Percentiles rank a stretch among this genome's conserved stretches.
These are phyloP conservation scores for Zaprionus camerounensis DNA, from an alignment of 1,140 invertebrate genomes.

Conservation along the genomic window DNA sequence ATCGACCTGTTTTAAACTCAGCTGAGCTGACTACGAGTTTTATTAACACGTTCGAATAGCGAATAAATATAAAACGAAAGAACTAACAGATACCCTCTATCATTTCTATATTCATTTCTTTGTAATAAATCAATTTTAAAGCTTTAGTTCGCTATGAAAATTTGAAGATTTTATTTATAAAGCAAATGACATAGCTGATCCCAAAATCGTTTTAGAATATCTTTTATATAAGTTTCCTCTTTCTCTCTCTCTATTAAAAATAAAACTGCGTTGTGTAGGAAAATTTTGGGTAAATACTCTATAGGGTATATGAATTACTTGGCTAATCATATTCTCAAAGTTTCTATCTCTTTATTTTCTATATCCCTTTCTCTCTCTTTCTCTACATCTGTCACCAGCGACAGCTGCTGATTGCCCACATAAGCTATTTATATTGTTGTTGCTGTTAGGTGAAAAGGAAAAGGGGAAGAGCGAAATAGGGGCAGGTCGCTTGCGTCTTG, in stretches of 20 bases:
- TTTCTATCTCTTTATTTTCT: background rate
- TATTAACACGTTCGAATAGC: background rate
- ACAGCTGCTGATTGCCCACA: conserved; percentile 35
- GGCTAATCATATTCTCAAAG: conserved; percentile 13
- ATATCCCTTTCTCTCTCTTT: background rate
- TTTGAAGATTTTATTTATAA: background rate
- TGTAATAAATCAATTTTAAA: background rate
- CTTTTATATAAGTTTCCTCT: background rate
- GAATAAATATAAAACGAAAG: background rate
- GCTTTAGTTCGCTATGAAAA: background rate
- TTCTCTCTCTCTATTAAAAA: background rate
- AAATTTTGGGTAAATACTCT: background rate
- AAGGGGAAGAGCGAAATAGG: background rate
- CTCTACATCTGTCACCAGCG: background rate
- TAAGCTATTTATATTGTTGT: conserved; percentile 38
- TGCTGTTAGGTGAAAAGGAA: conserved; percentile 29
- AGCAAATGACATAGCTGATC: background rate
- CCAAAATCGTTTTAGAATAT: background rate
- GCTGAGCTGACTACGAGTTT: conserved; percentile 6
- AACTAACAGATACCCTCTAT: conserved; percentile 15
- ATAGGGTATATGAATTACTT: conserved; percentile 20
- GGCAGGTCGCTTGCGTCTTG: conserved; percentile 16
- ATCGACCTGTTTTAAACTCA: conserved; percentile 20
- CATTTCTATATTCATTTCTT: background rate
- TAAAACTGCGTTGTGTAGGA: background rate